Conservation (phyloP, 2,888 invertebrate genomes). For the Phymatocera aterrima region DNA sequence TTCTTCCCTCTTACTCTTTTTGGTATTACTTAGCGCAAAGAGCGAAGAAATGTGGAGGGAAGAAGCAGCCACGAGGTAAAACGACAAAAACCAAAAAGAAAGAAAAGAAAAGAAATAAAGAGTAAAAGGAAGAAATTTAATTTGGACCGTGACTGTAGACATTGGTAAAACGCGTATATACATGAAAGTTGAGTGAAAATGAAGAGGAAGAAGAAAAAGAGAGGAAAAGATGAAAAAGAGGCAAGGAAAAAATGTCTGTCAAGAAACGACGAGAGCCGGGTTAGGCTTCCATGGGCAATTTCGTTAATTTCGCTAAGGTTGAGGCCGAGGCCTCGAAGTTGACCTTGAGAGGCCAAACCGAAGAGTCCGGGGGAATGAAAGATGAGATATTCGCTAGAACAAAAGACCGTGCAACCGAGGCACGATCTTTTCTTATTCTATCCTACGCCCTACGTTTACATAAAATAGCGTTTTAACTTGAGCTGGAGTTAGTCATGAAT, state of each 20-base stretch:
- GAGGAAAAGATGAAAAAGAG: not conserved
- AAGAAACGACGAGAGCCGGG: not conserved
- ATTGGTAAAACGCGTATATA: not conserved
- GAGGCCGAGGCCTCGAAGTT: slow-evolving; percentile 1
- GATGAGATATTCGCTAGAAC: not conserved
- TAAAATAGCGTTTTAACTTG: too few species aligned
- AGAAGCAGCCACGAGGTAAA: not conserved
- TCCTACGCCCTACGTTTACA: not conserved
- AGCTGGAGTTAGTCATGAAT: too few species aligned
- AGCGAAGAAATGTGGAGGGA: not conserved
- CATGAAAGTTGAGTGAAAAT: slow-evolving; percentile 1
- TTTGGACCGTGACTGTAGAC: not conserved
- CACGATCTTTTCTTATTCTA: not conserved
- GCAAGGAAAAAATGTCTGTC: not conserved
- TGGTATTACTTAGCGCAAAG: not conserved
- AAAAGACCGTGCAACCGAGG: not conserved
- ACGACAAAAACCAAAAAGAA: not conserved
- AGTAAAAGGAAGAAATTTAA: not conserved
- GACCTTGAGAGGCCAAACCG: not conserved
- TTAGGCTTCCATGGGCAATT: not conserved
- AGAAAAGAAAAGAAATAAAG: not conserved
- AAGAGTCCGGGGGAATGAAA: not conserved
- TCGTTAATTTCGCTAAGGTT: slow-evolving; percentile 25
- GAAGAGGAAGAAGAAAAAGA: not conserved
- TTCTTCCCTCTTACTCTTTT: too few species aligned